phyloP scores from a whole-genome alignment of 2,797 vertebrate species.

The Astyanax mexicanus region DNA sequence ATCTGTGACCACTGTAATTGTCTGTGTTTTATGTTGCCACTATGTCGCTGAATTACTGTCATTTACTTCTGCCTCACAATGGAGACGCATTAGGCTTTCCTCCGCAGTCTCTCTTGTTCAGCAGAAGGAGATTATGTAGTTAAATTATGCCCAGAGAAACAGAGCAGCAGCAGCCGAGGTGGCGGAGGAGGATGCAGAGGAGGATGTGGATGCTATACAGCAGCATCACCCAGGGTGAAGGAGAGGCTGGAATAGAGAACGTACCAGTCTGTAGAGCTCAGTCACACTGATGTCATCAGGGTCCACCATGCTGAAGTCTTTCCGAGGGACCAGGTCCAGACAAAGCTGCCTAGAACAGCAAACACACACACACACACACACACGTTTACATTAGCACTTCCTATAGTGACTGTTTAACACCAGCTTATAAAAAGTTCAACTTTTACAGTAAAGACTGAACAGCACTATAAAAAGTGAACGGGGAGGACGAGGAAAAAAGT shows the following conservation, averaged over 20 bases:
- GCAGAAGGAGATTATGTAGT: constrained; percentile 35
- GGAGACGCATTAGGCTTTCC: constrained; percentile 25
- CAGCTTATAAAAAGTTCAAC: background rate
- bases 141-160: constrained; percentile 28
- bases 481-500: background rate
- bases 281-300: constrained; percentile 97
- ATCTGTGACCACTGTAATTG: constrained; percentile 24
- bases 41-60: constrained; percentile 41
- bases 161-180: background rate
- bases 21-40: constrained; percentile 31
- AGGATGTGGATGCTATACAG: constrained; percentile 23
- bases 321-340: constrained; percentile 94
- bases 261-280: constrained; percentile 94
- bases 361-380: constrained; percentile 41
- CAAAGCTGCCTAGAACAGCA: constrained; percentile 86
- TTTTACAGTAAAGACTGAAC: background rate
- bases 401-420: background rate
- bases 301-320: constrained; percentile 97
- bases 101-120: constrained; percentile 31
- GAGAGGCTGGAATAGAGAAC: constrained; percentile 54
- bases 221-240: background rate
- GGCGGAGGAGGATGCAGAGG: constrained; percentile 29
- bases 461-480: background rate
- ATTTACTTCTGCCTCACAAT: constrained; percentile 38
- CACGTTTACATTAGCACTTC: background rate